A percentile compares a stretch with the other conserved stretches of the same genome.
phyloP scores from a whole-genome alignment of 2,888 invertebrate species.

The Chrysolina americana region DNA sequence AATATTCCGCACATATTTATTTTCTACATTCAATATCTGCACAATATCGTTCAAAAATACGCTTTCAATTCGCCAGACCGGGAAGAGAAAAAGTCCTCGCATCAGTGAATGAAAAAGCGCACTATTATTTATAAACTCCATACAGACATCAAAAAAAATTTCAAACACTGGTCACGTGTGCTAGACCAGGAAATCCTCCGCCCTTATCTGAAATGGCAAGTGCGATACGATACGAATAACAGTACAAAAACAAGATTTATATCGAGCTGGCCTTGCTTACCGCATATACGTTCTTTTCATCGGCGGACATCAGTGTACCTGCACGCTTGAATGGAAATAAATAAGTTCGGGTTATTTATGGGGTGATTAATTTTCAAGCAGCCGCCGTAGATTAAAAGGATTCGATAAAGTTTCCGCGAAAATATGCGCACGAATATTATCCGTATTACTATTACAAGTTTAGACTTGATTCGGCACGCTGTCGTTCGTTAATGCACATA shows the following conservation, averaged over 20 bases:
- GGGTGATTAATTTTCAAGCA: neutral
- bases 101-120: neutral
- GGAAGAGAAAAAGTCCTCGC: neutral
- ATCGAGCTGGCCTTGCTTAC: neutral
- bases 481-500: too few relatives aligned
- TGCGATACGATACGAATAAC: conserved; percentile 8
- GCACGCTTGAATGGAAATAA: neutral
- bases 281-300: conserved; percentile 3
- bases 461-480: too few relatives aligned
- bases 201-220: conserved; percentile 14
- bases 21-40: too few relatives aligned
- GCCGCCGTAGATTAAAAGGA: neutral
- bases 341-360: neutral
- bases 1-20: neutral
- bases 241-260: conserved; percentile 14
- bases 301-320: neutral
- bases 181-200: neutral
- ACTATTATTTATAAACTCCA: conserved; percentile 6
- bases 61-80: neutral
- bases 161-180: conserved; percentile 14
- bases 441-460: too few relatives aligned
- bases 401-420: neutral
- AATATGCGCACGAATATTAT: neutral
- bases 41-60: neutral
- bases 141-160: neutral